These are phyloP conservation scores for Lagopus muta DNA, from an alignment of 2,113 vertebrate species.

Conservation along the genomic window DNA sequence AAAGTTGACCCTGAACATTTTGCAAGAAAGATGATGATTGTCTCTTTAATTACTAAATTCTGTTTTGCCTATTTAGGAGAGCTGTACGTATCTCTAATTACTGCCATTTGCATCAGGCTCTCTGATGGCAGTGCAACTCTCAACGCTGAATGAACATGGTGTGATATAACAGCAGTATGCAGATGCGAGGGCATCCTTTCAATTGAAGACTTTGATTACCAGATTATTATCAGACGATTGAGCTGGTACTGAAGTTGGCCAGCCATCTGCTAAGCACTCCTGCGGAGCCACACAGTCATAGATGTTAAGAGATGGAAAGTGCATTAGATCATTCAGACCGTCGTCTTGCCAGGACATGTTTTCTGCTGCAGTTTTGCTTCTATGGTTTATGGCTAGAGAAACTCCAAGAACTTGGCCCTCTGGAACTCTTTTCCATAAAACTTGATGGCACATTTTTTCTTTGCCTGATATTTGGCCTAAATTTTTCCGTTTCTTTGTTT, in stretches of 20 bases:
- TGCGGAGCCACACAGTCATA: slow-evolving; percentile 40
- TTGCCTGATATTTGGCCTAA: neutral
- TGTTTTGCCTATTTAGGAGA: slow-evolving; percentile 30
- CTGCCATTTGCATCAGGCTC: neutral
- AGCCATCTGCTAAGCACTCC: neutral
- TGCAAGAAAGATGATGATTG: neutral
- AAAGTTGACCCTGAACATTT: neutral
- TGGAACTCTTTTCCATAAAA: neutral
- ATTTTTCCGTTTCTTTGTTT: slow-evolving; percentile 39
- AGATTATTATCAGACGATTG: neutral
- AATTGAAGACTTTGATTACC: neutral
- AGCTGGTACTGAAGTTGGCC: neutral
- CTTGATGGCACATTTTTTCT: neutral
- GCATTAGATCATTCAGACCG: slow-evolving; percentile 35
- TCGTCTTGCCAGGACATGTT: slow-evolving; percentile 39
- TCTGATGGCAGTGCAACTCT: neutral
- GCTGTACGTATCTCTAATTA: slow-evolving; percentile 20
- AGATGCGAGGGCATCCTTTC: neutral
- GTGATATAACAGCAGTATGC: neutral
- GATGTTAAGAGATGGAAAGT: slow-evolving; percentile 57
- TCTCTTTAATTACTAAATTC: slow-evolving; percentile 33
- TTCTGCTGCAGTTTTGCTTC: neutral
- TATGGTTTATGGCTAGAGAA: neutral
- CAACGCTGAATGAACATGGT: neutral
- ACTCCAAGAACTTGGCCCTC: slow-evolving; percentile 11